Percentiles rank a stretch among this genome's conserved stretches.
Conservation (phyloP, 1,140 invertebrate genomes). For the Pseudomyrmex cubaensis region DNA sequence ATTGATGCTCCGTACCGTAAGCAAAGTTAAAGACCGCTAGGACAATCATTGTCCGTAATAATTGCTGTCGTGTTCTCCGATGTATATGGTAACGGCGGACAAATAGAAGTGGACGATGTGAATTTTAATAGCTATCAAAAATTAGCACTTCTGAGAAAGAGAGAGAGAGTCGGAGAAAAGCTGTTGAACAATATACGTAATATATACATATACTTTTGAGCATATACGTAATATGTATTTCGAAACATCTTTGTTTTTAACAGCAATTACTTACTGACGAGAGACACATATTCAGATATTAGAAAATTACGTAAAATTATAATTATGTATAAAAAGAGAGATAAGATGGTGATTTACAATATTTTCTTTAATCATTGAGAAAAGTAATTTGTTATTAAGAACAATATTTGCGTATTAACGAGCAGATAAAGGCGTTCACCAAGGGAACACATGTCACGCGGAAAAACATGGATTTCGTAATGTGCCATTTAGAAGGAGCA, state of each 20-base stretch:
- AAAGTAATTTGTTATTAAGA: not conserved
- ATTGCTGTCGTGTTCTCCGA: conserved; percentile 73
- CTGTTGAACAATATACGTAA: not conserved
- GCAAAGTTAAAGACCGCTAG: conserved; percentile 82
- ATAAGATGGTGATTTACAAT: not conserved
- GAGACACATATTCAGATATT: too few relatives aligned
- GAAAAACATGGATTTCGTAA: conserved; percentile 78
- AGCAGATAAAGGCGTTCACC: conserved; percentile 57
- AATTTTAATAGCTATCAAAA: conserved; percentile 12
- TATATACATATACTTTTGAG: not conserved
- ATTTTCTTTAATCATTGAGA: not conserved
- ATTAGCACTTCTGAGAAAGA: conserved; percentile 8
- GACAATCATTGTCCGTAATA: conserved; percentile 81
- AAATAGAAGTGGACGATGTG: not conserved
- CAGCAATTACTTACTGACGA: too few relatives aligned
- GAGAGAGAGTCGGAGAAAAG: not conserved
- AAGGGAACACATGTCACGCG: conserved; percentile 46
- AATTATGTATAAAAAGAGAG: too few relatives aligned
- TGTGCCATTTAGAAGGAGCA: conserved; percentile 68
- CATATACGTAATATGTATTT: not conserved
- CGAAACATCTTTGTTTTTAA: not conserved
- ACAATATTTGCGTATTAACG: conserved; percentile 2
- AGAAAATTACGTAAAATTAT: too few relatives aligned
- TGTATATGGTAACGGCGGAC: conserved; percentile 29
- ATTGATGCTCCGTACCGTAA: conserved; percentile 83